Conservation (phyloP, 2,113 vertebrate species). For the Scartelaos histophorus region DNA sequence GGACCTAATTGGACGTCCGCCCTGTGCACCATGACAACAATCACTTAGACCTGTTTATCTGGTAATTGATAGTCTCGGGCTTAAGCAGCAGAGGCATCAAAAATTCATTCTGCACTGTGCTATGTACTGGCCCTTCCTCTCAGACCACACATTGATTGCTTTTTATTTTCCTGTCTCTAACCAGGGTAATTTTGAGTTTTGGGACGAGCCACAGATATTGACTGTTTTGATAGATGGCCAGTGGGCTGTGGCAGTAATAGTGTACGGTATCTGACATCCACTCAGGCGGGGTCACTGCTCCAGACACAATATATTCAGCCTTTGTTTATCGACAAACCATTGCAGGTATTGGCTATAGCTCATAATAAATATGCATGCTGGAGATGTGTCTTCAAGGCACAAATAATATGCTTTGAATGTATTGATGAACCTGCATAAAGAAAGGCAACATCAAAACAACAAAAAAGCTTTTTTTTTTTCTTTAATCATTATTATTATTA, state of each 20-base stretch:
- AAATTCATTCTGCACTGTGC: slow-evolving; percentile 66
- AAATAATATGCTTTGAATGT: slow-evolving; percentile 57
- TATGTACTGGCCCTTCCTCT: slow-evolving; percentile 48
- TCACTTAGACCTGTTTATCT: slow-evolving; percentile 76
- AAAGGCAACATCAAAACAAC: slow-evolving; percentile 45
- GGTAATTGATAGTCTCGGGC: slow-evolving; percentile 74
- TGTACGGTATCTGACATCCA: slow-evolving; percentile 71
- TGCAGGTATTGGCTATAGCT: slow-evolving; percentile 59
- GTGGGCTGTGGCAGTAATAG: slow-evolving; percentile 65
- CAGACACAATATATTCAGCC: slow-evolving; percentile 73
- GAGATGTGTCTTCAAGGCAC: slow-evolving; percentile 43
- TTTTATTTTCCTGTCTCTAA: slow-evolving; percentile 68
- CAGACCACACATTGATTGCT: slow-evolving; percentile 70
- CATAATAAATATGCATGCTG: slow-evolving; percentile 72
- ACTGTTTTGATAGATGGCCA: slow-evolving; percentile 73
- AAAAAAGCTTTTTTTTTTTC: too few relatives aligned
- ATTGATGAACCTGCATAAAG: slow-evolving; percentile 35
- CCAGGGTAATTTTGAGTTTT: slow-evolving; percentile 70
- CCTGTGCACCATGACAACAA: slow-evolving; percentile 76
- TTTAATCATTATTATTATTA: too few relatives aligned
- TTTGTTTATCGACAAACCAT: slow-evolving; percentile 72
- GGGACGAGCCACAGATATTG: slow-evolving; percentile 62
- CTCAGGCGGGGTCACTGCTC: slow-evolving; percentile 60
- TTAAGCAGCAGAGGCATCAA: slow-evolving; percentile 72
- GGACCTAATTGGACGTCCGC: slow-evolving; percentile 76